Evolutionary conservation across 2,113 vertebrate species (phyloP).

Genomic region (Kobus ellipsiprymnus): DNA sequence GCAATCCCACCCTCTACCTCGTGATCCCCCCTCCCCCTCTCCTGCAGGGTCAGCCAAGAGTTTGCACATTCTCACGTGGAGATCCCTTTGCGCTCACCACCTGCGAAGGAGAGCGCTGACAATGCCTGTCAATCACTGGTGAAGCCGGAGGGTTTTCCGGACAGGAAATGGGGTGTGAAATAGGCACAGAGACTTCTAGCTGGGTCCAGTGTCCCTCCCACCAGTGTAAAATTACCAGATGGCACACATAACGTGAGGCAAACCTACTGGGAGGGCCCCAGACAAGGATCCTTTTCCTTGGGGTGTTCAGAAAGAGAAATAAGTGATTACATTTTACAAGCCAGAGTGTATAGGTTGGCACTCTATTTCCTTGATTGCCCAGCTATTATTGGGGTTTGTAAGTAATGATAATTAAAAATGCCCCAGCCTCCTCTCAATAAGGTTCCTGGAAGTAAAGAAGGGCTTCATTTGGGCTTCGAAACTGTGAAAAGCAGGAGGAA

Average conservation of each 20-base stretch:
- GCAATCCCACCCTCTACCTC: too few species aligned
- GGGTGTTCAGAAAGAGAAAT: background rate
- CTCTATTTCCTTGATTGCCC: background rate
- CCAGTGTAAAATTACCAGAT: accelerated
- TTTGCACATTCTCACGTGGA: background rate
- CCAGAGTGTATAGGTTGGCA: background rate
- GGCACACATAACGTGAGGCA: background rate
- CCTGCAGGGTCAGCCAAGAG: too few species aligned
- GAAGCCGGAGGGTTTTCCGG: background rate
- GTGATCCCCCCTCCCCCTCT: background rate
- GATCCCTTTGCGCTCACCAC: accelerated
- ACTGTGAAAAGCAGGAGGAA: background rate
- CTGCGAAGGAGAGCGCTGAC: accelerated
- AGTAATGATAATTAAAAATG: background rate
- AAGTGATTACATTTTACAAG: too few species aligned
- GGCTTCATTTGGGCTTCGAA: background rate
- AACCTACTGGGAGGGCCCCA: background rate
- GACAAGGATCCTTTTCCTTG: accelerated
- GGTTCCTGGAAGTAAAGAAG: background rate
- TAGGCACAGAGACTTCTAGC: accelerated
- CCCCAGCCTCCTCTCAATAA: background rate
- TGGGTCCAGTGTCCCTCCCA: accelerated
- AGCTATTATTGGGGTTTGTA: background rate
- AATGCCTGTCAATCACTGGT: background rate
- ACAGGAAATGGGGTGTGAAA: background rate